These are phyloP conservation scores for Tromatobia lineatoria DNA, from an alignment of 2,888 invertebrate species.

Conservation along the genomic window DNA sequence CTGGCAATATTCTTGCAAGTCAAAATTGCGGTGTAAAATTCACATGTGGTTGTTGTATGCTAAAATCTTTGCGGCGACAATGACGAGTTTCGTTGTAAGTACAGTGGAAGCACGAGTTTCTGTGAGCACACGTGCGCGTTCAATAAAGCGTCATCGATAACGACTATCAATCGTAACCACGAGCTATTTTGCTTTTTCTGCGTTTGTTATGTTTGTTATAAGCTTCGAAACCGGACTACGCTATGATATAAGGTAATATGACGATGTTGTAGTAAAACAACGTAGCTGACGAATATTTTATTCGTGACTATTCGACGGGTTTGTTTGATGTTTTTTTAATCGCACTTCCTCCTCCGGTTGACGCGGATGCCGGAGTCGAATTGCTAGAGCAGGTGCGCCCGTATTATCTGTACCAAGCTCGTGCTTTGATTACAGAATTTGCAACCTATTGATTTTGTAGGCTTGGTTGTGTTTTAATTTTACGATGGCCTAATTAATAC, in stretches of 20 bases:
- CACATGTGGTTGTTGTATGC: background rate
- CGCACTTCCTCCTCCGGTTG: conserved; percentile 12
- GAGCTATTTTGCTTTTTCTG: background rate
- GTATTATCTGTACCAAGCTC: conserved; percentile 17
- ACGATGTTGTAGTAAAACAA: conserved; percentile 11
- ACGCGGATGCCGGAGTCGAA: conserved; percentile 41
- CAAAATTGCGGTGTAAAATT: background rate
- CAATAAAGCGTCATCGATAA: conserved; percentile 27
- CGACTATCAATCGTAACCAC: conserved; percentile 4
- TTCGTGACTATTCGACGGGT: conserved; percentile 14
- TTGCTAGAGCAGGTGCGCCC: conserved; percentile 54
- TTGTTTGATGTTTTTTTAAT: conserved; percentile 12
- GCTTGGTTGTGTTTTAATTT: background rate
- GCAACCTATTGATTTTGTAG: conserved; percentile 4
- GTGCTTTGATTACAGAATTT: background rate
- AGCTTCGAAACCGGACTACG: background rate
- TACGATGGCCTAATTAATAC: background rate
- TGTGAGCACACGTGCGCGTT: conserved; percentile 4
- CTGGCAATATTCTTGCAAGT: background rate
- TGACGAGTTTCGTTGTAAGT: background rate
- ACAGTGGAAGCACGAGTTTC: background rate
- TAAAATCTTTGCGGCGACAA: background rate
- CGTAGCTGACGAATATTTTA: conserved; percentile 5
- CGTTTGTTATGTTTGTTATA: conserved; percentile 3
- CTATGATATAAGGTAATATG: conserved; percentile 15